Evolutionary conservation across 2,797 vertebrate species (phyloP).

Genomic region (Chromobotia macracanthus): DNA sequence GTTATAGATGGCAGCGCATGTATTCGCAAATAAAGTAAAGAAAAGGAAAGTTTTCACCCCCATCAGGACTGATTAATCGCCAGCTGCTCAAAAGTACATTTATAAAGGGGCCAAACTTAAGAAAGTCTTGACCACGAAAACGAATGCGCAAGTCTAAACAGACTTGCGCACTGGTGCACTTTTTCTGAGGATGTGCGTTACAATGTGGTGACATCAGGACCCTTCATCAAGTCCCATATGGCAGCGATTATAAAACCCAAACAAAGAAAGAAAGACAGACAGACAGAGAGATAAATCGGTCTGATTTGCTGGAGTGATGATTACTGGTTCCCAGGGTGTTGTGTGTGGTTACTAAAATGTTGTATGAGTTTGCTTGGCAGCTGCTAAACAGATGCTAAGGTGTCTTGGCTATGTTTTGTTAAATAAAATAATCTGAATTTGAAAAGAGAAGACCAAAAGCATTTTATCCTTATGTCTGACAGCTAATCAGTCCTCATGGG

Average conservation of each 20-base stretch:
- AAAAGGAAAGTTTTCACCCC: constrained; percentile 7
- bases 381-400: too few relatives aligned
- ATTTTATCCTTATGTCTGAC: too few relatives aligned
- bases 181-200: background rate
- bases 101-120: background rate
- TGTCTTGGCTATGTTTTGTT: too few relatives aligned
- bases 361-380: too few relatives aligned
- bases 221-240: background rate
- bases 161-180: background rate
- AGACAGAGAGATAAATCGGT: background rate
- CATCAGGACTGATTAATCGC: background rate
- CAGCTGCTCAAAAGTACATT: background rate
- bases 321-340: too few relatives aligned
- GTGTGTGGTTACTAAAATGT: too few relatives aligned
- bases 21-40: background rate
- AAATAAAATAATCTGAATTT: too few relatives aligned
- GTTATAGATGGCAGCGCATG: background rate
- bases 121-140: background rate
- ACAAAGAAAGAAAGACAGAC: background rate
- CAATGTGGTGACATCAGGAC: constrained; percentile 11
- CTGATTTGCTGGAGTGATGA: too few relatives aligned
- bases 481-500: too few relatives aligned
- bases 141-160: background rate
- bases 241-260: background rate
- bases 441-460: too few relatives aligned